Base-by-base conservation (phyloP, 2,113 vertebrate species). In the Campylomormyrus numenius region DNA sequence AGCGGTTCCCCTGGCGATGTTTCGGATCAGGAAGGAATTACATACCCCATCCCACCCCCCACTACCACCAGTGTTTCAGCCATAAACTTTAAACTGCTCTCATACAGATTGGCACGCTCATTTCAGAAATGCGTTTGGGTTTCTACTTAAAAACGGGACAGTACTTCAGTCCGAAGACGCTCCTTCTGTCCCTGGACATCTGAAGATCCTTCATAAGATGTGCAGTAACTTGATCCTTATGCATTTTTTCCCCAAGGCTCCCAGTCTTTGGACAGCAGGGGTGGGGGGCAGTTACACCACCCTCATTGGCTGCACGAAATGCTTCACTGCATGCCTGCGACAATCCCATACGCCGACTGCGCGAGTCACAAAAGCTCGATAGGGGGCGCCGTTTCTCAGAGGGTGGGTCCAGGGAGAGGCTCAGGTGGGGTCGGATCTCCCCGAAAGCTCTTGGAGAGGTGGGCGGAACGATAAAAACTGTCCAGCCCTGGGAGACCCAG, bases 21-120 rank as follows among this genome's bases (percentile, higher is more conserved):
- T 94, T 94, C 94, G 94, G 88, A 94, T 93, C 93, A 89, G 92
- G 93, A 87, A 94, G 92, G 93, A 93, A 94, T 95, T 94, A 94
- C 93, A 92, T 88, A 91, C 94, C 52, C 52, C 15, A 92, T 91
- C 93, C 83, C 15, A 92, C 91, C 93, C 83, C 48, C 93, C 94
- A 91, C 58, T 92, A 93, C 93, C 94, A 94, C 89, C 93, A 88
- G 93, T 90, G 88, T 90, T n/a, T 48, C 21, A 3, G 84, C 45
- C 84, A n/a, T n/a, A 49, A 49, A 48, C 45, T 31, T 86, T 27
- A 86, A 91, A 92, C 92, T 91, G 90, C 92, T 90, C 93, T 91
- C 91, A 91, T 91, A 92, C 93, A 46, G n/a, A n/a, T 31, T 39
- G 10, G 13, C 74, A 35, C 35, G 74, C 74, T 42, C 74, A 42